Base-by-base conservation (phyloP, 2,888 invertebrate species). In the Athalia cordata region DNA sequence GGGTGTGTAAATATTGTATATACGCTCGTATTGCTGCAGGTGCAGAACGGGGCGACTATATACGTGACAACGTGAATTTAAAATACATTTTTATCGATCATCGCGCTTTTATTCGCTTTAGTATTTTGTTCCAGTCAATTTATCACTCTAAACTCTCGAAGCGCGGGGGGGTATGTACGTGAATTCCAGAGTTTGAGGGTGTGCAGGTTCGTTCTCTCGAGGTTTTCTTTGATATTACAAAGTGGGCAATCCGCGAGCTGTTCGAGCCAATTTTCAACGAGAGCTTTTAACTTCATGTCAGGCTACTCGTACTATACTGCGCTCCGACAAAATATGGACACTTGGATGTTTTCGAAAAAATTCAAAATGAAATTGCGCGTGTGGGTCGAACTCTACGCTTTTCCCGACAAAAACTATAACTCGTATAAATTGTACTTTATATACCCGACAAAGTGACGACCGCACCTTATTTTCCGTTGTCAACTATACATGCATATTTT, bases 91-190 rank as follows among this genome's bases (percentile, higher is more conserved):
- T 59, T 11, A 72, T 72, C 70, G 70, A 72, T 72, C 70, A 49
- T 7, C 50, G 49, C 3, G 6, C 45, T 72, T 72, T 59, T 59
- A 72, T 59, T 59, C 70, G 59, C 47, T 72, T 59, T 59, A 50
- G 67, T 67, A 49, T 67, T 67, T 67, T 72, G 45, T 72, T 72
- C 70, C 70, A 59, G 59, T 59, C 57, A 72, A 72, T 72, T 72
- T 72, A 59, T 72, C 70, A 59, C 45, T 72, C 15, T 29, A 59
- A 57, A 55, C 15, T 55, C 43, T 43, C n/a, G 52, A 52, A 13
- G 52, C 52, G 43, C 9, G 9, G n/a, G 59, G 11, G 11, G 11
- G 11, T 11, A 11, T 7, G 52, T 11, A 52, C 8, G 7, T 11
- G 52, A 52, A 52, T 52, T 52, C 52, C 52, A 59, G 59, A 59